Evolutionary conservation across 37 sponge, comb jelly and placozoan genomes (phyloP).

Genomic region (Crambe crambe): DNA sequence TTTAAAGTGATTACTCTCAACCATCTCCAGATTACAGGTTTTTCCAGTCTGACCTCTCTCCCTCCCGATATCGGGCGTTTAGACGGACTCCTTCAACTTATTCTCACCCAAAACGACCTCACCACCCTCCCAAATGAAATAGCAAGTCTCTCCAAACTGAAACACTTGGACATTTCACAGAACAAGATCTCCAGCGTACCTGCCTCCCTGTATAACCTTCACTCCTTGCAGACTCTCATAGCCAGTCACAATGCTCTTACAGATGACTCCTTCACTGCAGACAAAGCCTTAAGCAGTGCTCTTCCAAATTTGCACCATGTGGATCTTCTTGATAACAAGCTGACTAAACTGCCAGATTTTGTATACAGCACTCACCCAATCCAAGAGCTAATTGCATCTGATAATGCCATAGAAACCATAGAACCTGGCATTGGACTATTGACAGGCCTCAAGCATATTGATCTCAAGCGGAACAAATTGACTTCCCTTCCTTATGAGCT

Average conservation of each 20-base stretch:
- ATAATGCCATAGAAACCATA: constrained; percentile 48
- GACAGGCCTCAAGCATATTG: constrained; percentile 44
- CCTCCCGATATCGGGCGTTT: constrained; percentile 40
- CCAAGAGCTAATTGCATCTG: constrained; percentile 54
- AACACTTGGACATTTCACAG: constrained; percentile 69
- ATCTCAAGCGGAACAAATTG: constrained; percentile 60
- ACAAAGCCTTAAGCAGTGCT: not conserved
- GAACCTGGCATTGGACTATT: constrained; percentile 15
- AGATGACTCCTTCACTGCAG: constrained; percentile 54
- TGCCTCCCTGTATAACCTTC: constrained; percentile 44
- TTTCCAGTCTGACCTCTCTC: constrained; percentile 34
- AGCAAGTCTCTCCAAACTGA: constrained; percentile 41
- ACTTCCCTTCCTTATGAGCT: constrained; percentile 71
- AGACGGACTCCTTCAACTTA: constrained; percentile 47
- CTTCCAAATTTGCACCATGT: constrained; percentile 70
- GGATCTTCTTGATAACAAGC: constrained; percentile 56
- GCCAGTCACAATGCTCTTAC: constrained; percentile 59
- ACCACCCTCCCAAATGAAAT: constrained; percentile 59
- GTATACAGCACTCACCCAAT: constrained; percentile 28
- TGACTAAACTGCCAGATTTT: constrained; percentile 57
- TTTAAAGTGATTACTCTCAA: constrained; percentile 52
- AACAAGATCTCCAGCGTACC: constrained; percentile 71
- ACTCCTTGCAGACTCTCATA: constrained; percentile 60
- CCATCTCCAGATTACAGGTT: constrained; percentile 63
- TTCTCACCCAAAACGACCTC: constrained; percentile 50